Evolutionary conservation across 2,888 invertebrate species (phyloP).

Genomic region (Nemoura dubitans): DNA sequence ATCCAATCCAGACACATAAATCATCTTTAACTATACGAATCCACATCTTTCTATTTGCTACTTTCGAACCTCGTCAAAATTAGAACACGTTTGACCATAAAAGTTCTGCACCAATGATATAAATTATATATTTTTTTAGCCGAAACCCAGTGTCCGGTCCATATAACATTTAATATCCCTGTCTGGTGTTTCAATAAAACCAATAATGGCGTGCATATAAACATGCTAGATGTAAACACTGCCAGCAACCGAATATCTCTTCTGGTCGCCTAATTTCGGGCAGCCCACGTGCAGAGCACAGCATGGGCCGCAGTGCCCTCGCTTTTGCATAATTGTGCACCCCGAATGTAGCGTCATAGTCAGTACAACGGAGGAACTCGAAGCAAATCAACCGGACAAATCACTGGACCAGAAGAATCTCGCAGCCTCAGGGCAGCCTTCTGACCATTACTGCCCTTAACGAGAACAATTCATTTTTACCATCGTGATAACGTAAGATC

Average conservation of each 20-base stretch:
- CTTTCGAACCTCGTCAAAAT: background rate
- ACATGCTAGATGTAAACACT: background rate
- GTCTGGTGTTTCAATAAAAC: background rate
- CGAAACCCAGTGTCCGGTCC: background rate
- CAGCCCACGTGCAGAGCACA: background rate
- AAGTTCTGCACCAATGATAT: background rate
- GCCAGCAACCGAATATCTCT: background rate
- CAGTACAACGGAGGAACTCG: background rate
- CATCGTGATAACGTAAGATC: conserved; percentile 7
- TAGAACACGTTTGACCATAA: background rate
- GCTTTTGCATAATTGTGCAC: background rate
- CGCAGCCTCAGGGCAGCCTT: background rate
- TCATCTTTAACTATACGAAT: background rate
- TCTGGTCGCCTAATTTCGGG: background rate
- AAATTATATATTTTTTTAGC: background rate
- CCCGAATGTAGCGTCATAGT: background rate
- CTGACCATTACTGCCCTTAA: conserved; percentile 9
- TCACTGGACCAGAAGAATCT: background rate
- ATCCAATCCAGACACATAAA: background rate
- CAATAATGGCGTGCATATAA: background rate
- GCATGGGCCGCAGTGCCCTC: background rate
- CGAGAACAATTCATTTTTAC: background rate
- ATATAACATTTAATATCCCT: background rate
- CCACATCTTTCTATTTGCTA: background rate
- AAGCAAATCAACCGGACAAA: background rate